These are phyloP conservation scores for Eueides isabella DNA, from an alignment of 1,140 invertebrate genomes.

Conservation along the genomic window DNA sequence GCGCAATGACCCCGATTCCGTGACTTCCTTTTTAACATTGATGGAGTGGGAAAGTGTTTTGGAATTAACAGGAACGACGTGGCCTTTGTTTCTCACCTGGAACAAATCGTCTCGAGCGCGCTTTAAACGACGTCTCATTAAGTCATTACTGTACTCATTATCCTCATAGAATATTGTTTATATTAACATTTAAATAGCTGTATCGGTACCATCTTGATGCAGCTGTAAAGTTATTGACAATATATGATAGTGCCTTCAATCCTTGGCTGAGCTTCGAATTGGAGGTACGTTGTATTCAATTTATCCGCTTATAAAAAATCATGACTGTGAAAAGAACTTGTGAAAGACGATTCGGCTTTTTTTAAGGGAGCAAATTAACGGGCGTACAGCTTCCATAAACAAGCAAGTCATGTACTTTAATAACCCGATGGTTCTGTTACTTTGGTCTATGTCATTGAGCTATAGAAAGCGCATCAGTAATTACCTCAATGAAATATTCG, in stretches of 20 bases:
- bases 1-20: constrained; percentile 65
- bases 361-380: constrained; percentile 4
- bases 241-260: neutral
- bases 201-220: neutral
- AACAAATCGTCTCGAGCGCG: constrained; percentile 54
- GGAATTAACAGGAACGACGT: constrained; percentile 69
- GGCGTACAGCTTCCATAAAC: constrained; percentile 44
- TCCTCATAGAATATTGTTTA: constrained; percentile 56
- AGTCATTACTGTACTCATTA: constrained; percentile 53
- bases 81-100: constrained; percentile 66
- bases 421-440: constrained; percentile 54
- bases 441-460: constrained; percentile 42
- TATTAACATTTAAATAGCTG: constrained; percentile 33
- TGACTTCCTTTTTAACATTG: constrained; percentile 77
- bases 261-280: too few species aligned
- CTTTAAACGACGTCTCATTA: constrained; percentile 42
- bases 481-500: constrained; percentile 29
- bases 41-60: constrained; percentile 67
- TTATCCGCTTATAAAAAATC: neutral
- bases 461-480: constrained; percentile 37
- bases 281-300: neutral
- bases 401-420: constrained; percentile 64
- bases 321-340: neutral
- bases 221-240: neutral
- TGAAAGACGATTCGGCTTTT: constrained; percentile 1